Evolutionary conservation across 64 coral and sea anemone genomes (phyloP), one percentile per base, ranked within the genome.

Genomic region (Porites australiensis): DNA sequence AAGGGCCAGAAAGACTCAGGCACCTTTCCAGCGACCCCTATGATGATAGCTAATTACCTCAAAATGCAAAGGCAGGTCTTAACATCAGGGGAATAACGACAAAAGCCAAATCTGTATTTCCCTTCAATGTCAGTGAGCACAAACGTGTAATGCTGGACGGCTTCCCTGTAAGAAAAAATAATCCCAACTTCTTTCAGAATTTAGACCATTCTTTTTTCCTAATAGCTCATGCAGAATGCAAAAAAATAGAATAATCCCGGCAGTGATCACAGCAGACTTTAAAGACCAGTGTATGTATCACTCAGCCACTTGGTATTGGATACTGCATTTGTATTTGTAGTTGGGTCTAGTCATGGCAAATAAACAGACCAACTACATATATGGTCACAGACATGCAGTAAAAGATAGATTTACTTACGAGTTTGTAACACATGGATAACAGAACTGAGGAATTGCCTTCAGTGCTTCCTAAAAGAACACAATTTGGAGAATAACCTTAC

Each of bases 11-110:
- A 37, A 37, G 27, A 37, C 1, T 37, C 1, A n/a, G 27, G 27
- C 27, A 37, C 27, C 27, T 37, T 37, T 37, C 27, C 27, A 37
- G 27, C 27, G 27, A 37, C 27, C 27, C 27, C 27, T 37, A 37
- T 37, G 27, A 37, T 37, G 27, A 37, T 37, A 37, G 27, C 27
- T 37, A 37, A 37, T 37, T 88, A 98, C 96, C 96, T 98, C 48
- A 98, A 74, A 12, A 98, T 98, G 79, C 96, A 98, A 12, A 95
- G 96, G 44, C 96, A 98, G n/a, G 87, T 98, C 77, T 86, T 98
- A 5, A 79, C 90, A 70, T 98, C 95, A 13, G 96, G 96, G 16
- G 96, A 95, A 79, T 98, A 98, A 79, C 96, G 86, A 76, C 96
- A 98, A 80, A 98, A 98, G 3, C 96, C 96, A 95, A 98, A 98